Base-by-base conservation (phyloP, 2,888 invertebrate genomes). In the Eudasyphora cyanicolor region DNA sequence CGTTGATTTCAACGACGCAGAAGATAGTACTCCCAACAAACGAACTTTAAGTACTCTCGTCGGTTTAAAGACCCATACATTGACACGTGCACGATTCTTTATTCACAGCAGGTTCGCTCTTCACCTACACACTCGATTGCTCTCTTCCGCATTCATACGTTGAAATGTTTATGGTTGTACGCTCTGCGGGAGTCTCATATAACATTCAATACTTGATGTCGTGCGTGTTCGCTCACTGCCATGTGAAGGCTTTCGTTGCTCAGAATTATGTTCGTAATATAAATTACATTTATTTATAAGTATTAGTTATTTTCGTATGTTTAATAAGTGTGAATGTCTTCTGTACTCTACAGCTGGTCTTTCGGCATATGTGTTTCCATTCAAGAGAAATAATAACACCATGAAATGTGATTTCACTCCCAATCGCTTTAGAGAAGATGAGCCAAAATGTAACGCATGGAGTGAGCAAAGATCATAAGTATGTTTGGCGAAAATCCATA, bases 61-160 rank as follows among this genome's bases (percentile, higher is more conserved):
- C 5, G 2, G n/a, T 27, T 10, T 57, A 24, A 57, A 57, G 14
- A 57, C 57, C 14, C 27, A 57, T n/a, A 2, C 5, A 27, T 14
- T 24, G 57, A 14, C 57, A 27, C 27, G 57, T 27, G 57, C 2
- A 57, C 14, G 27, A 24, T 21, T 57, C 14, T 57, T n/a, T 14
- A 57, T 57, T 57, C 57, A 57, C 57, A 57, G 27, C 57, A 27
- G 57, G 57, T 57, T 12, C 57, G 24, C 27, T 17, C 17, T 49
- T 19, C n/a, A 49, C 49, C 45, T 49, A 27, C 27, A 27, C 57
- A 57, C 27, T 57, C 27, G 24, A 57, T 57, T 57, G 57, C 57
- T 57, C 27, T 57, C 27, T 57, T 57, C 35, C 4, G 8, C 35
- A 35, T 35, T n/a, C 35, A 35, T 38, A 38, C 3, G 10, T 38